Base-by-base conservation (phyloP, 1,140 invertebrate species). In the Panagrolaimus sp. region DNA sequence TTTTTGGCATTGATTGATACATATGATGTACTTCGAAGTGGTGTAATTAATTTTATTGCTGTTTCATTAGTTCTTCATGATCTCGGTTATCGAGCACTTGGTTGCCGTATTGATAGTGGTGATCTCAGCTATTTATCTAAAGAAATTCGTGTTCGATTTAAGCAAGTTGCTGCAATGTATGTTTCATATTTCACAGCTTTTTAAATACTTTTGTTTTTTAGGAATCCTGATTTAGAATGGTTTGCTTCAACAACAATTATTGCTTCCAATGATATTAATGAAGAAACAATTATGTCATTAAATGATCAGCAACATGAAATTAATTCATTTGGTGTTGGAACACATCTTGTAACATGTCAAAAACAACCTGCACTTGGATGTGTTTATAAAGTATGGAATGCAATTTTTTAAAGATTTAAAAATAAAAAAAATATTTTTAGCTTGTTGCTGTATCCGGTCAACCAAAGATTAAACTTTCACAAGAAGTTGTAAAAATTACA, bases 251-350 rank as follows among this genome's bases (percentile, higher is more conserved):
- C 98, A 65, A 90, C 87, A 7, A 98, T 99, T 79, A 91, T 98
- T 57, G 96, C 94, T 1, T 97, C 93, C 16, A 98, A 98, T 85
- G 96, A 98, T 82, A 98, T 99, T 47, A 98, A 98, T 80, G 96
- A 98, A 86, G 95, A 98, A 73, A 98, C 94, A 3, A 98, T 98
- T 80, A 87, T 95, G 68, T 97, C 93, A 79, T 85, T 98, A 53
- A 97, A 98, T 83, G 94, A 97, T 83, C 95, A 98, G 86, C 91
- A 91, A 44, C 94, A 96, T 83, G 89, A 91, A 82, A 98, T 99
- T 66, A 90, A 96, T 85, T 91, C 91, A 77, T 97, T 95, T 85
- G 94, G 93, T n/a, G 96, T 98, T 81, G 95, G 94, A 70, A 96
- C 93, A 31, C 92, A 95, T 87, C 87, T 94, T 70, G 89, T 89